Base-by-base conservation (phyloP, 1,140 invertebrate genomes). In the Saccostrea glomerata region DNA sequence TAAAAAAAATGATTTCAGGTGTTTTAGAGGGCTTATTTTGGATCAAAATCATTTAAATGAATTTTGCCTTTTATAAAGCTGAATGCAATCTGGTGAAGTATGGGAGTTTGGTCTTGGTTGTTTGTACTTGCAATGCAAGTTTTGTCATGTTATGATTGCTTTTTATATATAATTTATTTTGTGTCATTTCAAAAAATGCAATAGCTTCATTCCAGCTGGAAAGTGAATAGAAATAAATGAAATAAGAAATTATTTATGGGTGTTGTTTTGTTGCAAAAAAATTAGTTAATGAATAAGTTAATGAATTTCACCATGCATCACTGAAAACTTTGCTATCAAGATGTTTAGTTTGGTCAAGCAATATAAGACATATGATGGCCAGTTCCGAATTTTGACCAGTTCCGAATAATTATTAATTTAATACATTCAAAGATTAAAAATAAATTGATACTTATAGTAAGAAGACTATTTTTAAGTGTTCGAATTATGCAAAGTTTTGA, bases 121-220 rank as follows among this genome's bases (percentile, higher is more conserved):
- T 77, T 77, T 77, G 70, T 77, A 77, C 70, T 77, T 77, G 25
- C 23, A 77, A 15, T 77, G 70, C 25, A 13, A 77, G 70, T 30
- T n/a, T 15, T 77, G 25, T 77, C 70, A 30, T 77, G 25, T 30
- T 36, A 4, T 77, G 70, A 77, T 77, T 12, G 70, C 70, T 77
- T 77, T 73, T 77, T 40, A 77, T 77, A 63, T 20, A 63, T 63
- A 63, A 63, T 63, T 63, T 30, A 77, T 77, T 66, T 77, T 77
- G 23, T 25, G 70, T 77, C 25, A 77, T 77, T 77, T 77, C 5
- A 77, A 77, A 77, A 77, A 23, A 77, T 77, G 70, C 70, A 77
- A 77, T 77, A 77, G 70, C 70, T 77, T 77, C 70, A 77, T 77
- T 77, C 70, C 70, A 77, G 70, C 70, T 77, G 70, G 70, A 77